These are phyloP conservation scores for Papilio polytes DNA, from an alignment of 1,140 invertebrate species.

Conservation along the genomic window DNA sequence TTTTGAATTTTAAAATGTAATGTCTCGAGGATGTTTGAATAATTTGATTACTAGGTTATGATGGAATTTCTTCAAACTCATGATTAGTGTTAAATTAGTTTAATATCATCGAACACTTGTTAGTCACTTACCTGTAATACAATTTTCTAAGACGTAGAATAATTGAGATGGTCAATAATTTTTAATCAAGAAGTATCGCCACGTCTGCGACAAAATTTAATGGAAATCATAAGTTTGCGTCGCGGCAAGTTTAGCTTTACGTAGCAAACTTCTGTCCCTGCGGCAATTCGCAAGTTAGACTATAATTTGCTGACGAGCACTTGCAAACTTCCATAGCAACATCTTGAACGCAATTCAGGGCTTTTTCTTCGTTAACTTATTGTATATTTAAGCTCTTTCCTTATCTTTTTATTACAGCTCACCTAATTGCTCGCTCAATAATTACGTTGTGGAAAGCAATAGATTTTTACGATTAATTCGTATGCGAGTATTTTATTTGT, in stretches of 20 bases:
- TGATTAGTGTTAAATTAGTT: too few relatives aligned
- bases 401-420: slow-evolving; percentile 37
- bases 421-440: neutral
- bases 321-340: slow-evolving; percentile 61
- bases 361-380: slow-evolving; percentile 51
- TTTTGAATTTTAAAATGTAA: neutral
- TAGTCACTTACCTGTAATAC: neutral
- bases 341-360: slow-evolving; percentile 57
- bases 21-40: too few relatives aligned
- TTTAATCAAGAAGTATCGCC: slow-evolving; percentile 48
- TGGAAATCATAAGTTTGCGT: slow-evolving; percentile 76
- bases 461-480: neutral
- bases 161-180: slow-evolving; percentile 44
- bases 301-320: slow-evolving; percentile 77
- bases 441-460: neutral
- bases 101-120: too few relatives aligned
- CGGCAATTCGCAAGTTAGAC: slow-evolving; percentile 67
- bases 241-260: slow-evolving; percentile 63
- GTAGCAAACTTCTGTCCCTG: slow-evolving; percentile 61
- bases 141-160: neutral
- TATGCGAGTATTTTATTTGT: too few relatives aligned
- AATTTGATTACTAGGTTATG: too few relatives aligned
- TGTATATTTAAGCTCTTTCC: slow-evolving; percentile 40
- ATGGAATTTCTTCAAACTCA: too few relatives aligned
- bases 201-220: slow-evolving; percentile 64